Base-by-base conservation (phyloP, 2,797 vertebrate genomes). In the Myotis pilosus region DNA sequence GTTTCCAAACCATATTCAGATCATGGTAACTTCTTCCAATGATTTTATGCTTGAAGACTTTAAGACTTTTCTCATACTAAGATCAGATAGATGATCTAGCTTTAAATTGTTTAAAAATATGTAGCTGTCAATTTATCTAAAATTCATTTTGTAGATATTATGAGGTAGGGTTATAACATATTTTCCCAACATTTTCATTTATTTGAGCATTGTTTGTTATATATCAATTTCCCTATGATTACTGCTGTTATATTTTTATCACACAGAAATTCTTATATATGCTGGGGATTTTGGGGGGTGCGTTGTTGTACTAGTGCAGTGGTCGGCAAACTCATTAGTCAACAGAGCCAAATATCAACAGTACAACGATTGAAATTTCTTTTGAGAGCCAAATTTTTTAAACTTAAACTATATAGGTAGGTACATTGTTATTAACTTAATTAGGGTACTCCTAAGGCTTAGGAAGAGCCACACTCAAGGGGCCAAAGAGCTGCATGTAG, bases 11-110 rank as follows among this genome's bases (percentile, higher is more conserved):
- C 9, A 9, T 41, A 36, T 87, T 84, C 22, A 78, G 49, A 78
- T 33, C 10, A 3, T 83, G 33, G 10, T 80, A 64, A 69, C 88
- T 94, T 94, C 66, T 95, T 79, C 36, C 2, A 74, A 20, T 86
- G 38, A 25, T 86, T 91, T 92, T 95, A 93, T 69, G n/a, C n/a
- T 79, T 72, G 10, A 85, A 75, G n/a, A 44, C 4, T 68, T 92
- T 80, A 74, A 28, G 15, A 74, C 71, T 30, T 74, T 74, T 91
- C 36, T n/a, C 49, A 55, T 85, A 74, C 19, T 74, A 82, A 88
- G 30, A 92, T 83, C 80, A 88, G 33, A 30, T 92, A 55, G 23
- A 88, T 9, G 81, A 78, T 69, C 49, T 69, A 89, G 22, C 66
- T 95, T 72, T 62, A 41, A 83, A 72, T n/a, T 22, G 6, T 33